These are phyloP conservation scores for Lepidurus arcticus DNA, from an alignment of 1,140 invertebrate species.

Conservation along the genomic window DNA sequence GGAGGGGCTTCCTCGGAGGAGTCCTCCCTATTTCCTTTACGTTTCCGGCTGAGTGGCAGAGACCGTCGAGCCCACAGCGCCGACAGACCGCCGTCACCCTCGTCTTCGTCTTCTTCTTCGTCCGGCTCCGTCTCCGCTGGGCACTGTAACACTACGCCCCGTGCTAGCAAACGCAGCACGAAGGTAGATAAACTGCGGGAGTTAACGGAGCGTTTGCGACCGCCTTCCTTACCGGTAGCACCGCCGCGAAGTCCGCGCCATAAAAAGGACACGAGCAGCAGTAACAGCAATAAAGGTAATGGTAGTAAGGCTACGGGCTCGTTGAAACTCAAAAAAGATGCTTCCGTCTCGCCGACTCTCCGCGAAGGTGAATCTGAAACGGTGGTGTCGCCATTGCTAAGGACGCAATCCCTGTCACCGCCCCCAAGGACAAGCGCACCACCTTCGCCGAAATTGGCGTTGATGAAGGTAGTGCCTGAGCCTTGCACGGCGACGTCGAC, in stretches of 20 bases:
- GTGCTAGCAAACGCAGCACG: slow-evolving; percentile 47
- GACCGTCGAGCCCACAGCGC: slow-evolving; percentile 33
- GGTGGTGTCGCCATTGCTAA: background rate
- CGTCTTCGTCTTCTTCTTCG: slow-evolving; percentile 19
- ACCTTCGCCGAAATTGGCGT: background rate
- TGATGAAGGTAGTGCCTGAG: background rate
- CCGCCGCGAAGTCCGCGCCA: slow-evolving; percentile 26
- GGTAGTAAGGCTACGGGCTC: slow-evolving; percentile 28
- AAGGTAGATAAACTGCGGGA: slow-evolving; percentile 65
- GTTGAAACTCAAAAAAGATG: slow-evolving; percentile 27
- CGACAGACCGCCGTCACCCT: slow-evolving; percentile 26
- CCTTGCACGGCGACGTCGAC: slow-evolving; percentile 23
- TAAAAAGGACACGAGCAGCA: background rate
- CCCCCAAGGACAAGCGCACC: slow-evolving; percentile 24
- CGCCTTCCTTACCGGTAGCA: slow-evolving; percentile 30
- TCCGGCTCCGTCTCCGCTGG: background rate
- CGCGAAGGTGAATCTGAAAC: background rate
- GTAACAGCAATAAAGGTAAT: slow-evolving; percentile 22
- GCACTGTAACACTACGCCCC: slow-evolving; percentile 4
- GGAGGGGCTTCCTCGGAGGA: background rate
- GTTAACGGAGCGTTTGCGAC: slow-evolving; percentile 62
- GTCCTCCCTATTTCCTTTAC: slow-evolving; percentile 19
- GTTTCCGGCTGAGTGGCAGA: slow-evolving; percentile 24
- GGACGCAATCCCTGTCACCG: background rate
- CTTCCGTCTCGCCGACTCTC: background rate